These are phyloP conservation scores for Sander vitreus DNA, from an alignment of 2,113 vertebrate genomes.

Conservation along the genomic window DNA sequence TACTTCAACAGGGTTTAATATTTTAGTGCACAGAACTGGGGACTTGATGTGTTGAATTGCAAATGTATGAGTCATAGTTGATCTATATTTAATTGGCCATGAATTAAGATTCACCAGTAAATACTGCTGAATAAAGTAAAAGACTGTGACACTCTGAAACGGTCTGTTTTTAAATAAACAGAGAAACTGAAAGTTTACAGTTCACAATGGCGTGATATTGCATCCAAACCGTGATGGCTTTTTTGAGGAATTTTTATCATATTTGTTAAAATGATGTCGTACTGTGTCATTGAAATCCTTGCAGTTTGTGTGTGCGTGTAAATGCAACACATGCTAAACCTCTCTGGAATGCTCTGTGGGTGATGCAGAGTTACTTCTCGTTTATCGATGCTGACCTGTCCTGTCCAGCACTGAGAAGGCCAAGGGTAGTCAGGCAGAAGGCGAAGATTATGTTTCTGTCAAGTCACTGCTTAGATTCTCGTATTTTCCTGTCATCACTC, in stretches of 20 bases:
- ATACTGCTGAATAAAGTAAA: conserved; percentile 48
- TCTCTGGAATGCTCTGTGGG: conserved; percentile 1
- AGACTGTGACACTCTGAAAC: not conserved
- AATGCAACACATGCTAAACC: conserved; percentile 15
- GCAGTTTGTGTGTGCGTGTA: not conserved
- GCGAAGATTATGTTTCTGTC: conserved; percentile 74
- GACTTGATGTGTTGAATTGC: conserved; percentile 63
- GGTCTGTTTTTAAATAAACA: conserved; percentile 18
- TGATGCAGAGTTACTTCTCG: conserved; percentile 11
- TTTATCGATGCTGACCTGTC: conserved; percentile 60
- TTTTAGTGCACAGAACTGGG: conserved; percentile 61
- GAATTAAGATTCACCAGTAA: conserved; percentile 65
- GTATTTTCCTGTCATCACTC: conserved; percentile 78
- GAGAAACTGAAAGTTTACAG: conserved; percentile 13
- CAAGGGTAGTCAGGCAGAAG: conserved; percentile 64
- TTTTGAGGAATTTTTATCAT: not conserved
- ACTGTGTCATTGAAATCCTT: not conserved
- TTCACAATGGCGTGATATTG: not conserved
- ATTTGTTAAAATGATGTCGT: not conserved
- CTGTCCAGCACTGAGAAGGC: conserved; percentile 51
- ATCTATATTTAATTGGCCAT: conserved; percentile 75
- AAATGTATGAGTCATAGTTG: conserved; percentile 65
- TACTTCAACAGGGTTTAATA: conserved; percentile 63
- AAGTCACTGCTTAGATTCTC: conserved; percentile 67
- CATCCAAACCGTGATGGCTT: not conserved